Conservation (phyloP, 2,797 vertebrate species). For the Gobionotothen gibberifrons region DNA sequence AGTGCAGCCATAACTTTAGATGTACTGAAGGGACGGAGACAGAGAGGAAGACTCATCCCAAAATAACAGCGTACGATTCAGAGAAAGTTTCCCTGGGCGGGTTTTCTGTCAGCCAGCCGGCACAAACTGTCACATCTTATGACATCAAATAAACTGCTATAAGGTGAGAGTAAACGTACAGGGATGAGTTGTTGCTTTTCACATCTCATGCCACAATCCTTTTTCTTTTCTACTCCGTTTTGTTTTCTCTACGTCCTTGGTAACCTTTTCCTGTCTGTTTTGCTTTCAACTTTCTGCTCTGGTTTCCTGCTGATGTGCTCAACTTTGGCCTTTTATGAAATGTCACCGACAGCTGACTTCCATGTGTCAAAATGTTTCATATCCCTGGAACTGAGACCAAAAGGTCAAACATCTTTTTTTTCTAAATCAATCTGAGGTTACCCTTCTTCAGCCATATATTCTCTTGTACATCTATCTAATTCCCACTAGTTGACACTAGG, state of each 20-base stretch:
- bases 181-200: background rate
- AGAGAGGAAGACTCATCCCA: slow-evolving; percentile 25
- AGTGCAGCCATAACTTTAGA: slow-evolving; percentile 47
- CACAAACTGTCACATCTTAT: slow-evolving; percentile 49
- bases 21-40: slow-evolving; percentile 37
- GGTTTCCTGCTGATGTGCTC: background rate
- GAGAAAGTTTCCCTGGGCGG: slow-evolving; percentile 24
- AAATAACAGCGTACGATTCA: slow-evolving; percentile 42
- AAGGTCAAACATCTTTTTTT: slow-evolving; percentile 1
- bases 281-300: background rate
- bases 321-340: slow-evolving; percentile 50
- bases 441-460: too few species aligned
- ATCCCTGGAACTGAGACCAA: background rate
- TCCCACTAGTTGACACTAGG: too few species aligned
- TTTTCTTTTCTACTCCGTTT: slow-evolving; percentile 24
- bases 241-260: background rate
- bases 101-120: slow-evolving; percentile 26
- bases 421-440: too few species aligned
- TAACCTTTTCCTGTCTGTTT: slow-evolving; percentile 17
- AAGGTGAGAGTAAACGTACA: background rate
- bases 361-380: slow-evolving; percentile 20
- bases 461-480: too few species aligned
- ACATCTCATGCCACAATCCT: background rate
- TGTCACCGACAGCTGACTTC: slow-evolving; percentile 36
- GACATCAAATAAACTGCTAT: slow-evolving; percentile 38